Evolutionary conservation across 2,113 vertebrate species (phyloP).

Genomic region (Bubalus kerabau): DNA sequence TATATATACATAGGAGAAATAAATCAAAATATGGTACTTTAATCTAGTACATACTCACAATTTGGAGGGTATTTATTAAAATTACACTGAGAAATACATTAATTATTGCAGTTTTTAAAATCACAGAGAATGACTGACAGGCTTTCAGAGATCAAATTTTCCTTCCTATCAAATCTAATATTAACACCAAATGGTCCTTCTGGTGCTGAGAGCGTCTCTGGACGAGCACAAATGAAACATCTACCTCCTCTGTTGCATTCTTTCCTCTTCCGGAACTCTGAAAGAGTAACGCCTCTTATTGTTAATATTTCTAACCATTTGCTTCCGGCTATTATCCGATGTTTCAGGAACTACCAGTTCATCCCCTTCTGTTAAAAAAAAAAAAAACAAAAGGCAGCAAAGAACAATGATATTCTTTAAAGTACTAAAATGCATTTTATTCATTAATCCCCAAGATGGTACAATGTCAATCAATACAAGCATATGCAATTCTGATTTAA

Average conservation of each 20-base stretch:
- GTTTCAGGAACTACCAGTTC: constrained; percentile 97
- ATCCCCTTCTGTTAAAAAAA: constrained; percentile 88
- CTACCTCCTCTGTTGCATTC: constrained; percentile 96
- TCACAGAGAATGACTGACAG: constrained; percentile 1
- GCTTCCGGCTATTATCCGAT: constrained; percentile 97
- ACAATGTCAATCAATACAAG: neutral
- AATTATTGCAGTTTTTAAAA: neutral
- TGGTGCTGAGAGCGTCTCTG: constrained; percentile 29
- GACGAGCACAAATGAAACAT: constrained; percentile 51
- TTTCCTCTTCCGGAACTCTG: constrained; percentile 95
- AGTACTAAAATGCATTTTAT: neutral
- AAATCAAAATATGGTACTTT: neutral
- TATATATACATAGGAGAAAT: constrained; percentile 41
- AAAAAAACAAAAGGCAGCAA: neutral
- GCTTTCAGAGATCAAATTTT: constrained; percentile 27
- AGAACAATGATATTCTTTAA: neutral
- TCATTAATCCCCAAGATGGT: neutral
- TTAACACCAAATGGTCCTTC: neutral
- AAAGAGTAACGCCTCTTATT: constrained; percentile 98
- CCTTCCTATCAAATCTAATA: neutral
- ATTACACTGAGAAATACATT: neutral
- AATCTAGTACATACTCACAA: neutral
- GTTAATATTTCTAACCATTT: constrained; percentile 97
- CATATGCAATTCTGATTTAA: neutral
- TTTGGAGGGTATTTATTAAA: constrained; percentile 2